phyloP scores from a whole-genome alignment of 2,888 invertebrate species.

The Dusona sp. region DNA sequence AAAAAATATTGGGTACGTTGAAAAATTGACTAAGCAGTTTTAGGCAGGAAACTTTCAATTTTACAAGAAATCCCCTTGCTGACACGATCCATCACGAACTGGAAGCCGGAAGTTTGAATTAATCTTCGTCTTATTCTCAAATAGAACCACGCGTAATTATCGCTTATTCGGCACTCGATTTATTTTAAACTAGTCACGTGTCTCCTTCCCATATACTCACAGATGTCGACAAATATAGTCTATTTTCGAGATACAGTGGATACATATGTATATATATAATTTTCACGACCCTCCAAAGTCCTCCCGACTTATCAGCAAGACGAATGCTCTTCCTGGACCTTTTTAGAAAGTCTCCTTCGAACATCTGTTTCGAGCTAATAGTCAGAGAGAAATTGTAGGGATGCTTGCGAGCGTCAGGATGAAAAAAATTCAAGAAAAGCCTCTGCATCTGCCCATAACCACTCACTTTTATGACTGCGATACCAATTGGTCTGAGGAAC shows the following conservation, averaged over 20 bases:
- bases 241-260: slow-evolving; percentile 62
- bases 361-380: slow-evolving; percentile 76
- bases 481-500: slow-evolving; percentile 42
- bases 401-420: slow-evolving; percentile 41
- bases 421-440: slow-evolving; percentile 74
- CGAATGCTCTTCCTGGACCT: slow-evolving; percentile 72
- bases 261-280: not conserved
- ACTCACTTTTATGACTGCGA: slow-evolving; percentile 69
- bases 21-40: not conserved
- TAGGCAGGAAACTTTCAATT: slow-evolving; percentile 9
- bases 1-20: slow-evolving; percentile 3
- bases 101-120: slow-evolving; percentile 54
- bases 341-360: slow-evolving; percentile 73
- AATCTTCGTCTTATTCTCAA: slow-evolving; percentile 44
- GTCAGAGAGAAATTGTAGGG: slow-evolving; percentile 30
- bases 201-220: slow-evolving; percentile 1
- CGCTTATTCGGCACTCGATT: slow-evolving; percentile 54
- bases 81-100: slow-evolving; percentile 4
- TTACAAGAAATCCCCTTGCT: slow-evolving; percentile 12
- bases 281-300: slow-evolving; percentile 64
- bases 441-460: slow-evolving; percentile 75
- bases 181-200: slow-evolving; percentile 57
- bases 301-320: slow-evolving; percentile 75
- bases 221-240: slow-evolving; percentile 60
- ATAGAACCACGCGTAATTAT: slow-evolving; percentile 47